Percentiles rank a stretch among this genome's conserved stretches.
Evolutionary conservation across 2,888 invertebrate genomes (phyloP).

Genomic region (Augochlorella aurata): DNA sequence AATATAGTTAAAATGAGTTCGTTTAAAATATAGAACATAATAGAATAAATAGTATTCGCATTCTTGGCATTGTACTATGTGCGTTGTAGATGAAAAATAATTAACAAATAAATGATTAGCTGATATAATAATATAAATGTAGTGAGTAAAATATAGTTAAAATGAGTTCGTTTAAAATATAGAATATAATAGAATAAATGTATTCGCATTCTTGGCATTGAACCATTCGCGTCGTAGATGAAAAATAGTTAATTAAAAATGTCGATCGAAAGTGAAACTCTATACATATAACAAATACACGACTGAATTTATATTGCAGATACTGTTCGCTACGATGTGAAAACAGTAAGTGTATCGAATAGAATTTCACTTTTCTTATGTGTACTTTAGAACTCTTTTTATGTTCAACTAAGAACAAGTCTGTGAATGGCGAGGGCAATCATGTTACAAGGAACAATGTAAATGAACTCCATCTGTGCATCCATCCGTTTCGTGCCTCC

Average conservation of each 20-base stretch:
- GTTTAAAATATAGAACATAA: too few relatives aligned
- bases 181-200: too few relatives aligned
- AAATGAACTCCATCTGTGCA: constrained; percentile 38
- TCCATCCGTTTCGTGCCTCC: constrained; percentile 54
- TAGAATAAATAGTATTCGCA: too few relatives aligned
- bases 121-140: too few relatives aligned
- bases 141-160: too few relatives aligned
- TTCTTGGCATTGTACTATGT: too few relatives aligned
- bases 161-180: too few relatives aligned
- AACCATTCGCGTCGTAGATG: too few relatives aligned
- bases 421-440: background rate
- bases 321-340: background rate
- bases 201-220: too few relatives aligned
- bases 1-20: too few relatives aligned
- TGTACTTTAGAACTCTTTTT: background rate
- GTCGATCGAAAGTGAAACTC: background rate
- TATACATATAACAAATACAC: background rate
- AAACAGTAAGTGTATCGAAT: background rate
- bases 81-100: too few relatives aligned
- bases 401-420: background rate
- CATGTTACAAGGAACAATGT: background rate
- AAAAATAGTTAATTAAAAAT: background rate
- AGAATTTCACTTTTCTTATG: constrained; percentile 11
- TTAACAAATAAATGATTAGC: too few relatives aligned
- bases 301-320: background rate